Evolutionary conservation across 2,113 vertebrate genomes (phyloP).

Genomic region (Campylomormyrus tamandua): DNA sequence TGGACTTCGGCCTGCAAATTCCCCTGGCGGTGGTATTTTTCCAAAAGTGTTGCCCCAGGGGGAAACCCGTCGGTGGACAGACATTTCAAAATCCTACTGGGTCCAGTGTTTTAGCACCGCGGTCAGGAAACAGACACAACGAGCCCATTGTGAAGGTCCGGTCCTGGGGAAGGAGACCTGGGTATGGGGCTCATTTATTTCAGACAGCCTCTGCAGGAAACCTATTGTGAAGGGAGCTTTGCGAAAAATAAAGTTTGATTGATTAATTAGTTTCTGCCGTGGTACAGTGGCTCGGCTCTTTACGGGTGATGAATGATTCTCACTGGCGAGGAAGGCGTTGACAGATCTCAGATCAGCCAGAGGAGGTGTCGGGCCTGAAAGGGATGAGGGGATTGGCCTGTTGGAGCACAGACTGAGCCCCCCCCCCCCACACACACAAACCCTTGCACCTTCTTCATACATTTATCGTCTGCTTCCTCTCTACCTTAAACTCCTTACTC

Average conservation of each 20-base stretch:
- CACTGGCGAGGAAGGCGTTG: background rate
- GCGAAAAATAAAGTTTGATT: constrained; percentile 15
- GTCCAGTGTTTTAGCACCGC: background rate
- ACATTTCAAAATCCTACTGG: background rate
- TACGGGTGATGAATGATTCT: constrained; percentile 4
- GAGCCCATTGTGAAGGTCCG: background rate
- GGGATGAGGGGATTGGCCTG: background rate
- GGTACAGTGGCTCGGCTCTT: background rate
- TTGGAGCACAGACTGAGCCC: background rate
- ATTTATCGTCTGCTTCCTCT: background rate
- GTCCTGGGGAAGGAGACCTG: background rate
- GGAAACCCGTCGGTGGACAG: background rate
- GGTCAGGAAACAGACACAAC: background rate
- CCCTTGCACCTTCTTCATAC: background rate
- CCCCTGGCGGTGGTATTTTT: background rate
- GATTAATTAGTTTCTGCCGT: constrained; percentile 14
- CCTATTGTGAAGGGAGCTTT: constrained; percentile 6
- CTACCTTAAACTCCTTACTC: background rate
- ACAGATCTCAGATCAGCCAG: constrained; percentile 6
- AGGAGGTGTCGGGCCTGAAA: background rate
- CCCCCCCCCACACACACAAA: background rate
- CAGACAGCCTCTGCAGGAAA: background rate
- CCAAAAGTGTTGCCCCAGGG: background rate
- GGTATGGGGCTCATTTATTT: background rate
- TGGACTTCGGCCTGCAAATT: background rate